phyloP scores from a whole-genome alignment of 1,140 invertebrate genomes.

The Drosophila bocqueti region DNA sequence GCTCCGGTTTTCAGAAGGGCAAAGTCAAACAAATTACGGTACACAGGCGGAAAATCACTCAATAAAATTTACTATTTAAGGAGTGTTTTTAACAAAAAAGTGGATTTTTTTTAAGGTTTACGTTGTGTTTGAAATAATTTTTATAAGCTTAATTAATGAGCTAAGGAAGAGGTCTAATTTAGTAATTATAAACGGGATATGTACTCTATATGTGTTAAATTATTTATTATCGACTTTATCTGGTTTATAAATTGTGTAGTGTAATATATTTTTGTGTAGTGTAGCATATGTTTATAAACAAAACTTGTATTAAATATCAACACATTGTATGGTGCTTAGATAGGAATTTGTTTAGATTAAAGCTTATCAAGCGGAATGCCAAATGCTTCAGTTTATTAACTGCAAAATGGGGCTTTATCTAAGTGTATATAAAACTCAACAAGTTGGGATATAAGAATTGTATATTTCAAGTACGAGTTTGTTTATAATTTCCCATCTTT shows the following conservation, averaged over 20 bases:
- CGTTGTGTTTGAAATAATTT: background rate
- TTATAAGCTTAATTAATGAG: background rate
- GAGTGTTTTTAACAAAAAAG: conserved; percentile 1
- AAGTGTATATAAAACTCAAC: background rate
- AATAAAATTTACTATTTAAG: conserved; percentile 4
- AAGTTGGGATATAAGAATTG: background rate
- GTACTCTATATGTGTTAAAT: background rate
- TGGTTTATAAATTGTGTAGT: background rate
- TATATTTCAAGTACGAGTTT: background rate
- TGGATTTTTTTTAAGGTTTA: conserved; percentile 1
- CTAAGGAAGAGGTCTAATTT: background rate
- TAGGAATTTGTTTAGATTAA: conserved; percentile 13
- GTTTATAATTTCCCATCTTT: no score
- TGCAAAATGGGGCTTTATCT: background rate
- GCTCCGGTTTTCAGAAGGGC: conserved; percentile 61
- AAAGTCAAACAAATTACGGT: conserved; percentile 64
- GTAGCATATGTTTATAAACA: conserved; percentile 3
- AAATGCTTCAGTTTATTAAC: background rate
- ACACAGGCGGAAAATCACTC: conserved; percentile 1
- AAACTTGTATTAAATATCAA: background rate
- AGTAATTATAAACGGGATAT: no score
- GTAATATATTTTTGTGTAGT: background rate
- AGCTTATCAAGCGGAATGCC: background rate
- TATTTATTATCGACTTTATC: background rate
- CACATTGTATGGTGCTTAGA: conserved; percentile 1